phyloP scores from a whole-genome alignment of 2,888 invertebrate species.

The Leptopilina syphax region DNA sequence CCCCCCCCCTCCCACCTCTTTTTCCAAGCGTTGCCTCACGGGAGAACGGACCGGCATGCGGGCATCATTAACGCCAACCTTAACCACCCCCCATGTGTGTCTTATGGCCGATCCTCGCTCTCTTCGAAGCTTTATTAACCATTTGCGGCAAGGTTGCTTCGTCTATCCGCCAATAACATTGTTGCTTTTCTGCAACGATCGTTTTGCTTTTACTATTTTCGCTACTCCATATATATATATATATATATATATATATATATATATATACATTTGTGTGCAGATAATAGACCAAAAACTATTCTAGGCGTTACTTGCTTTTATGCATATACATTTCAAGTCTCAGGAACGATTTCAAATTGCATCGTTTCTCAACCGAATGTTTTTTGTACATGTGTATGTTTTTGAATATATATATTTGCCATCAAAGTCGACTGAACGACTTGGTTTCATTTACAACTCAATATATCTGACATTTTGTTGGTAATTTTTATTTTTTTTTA shows the following conservation, averaged over 20 bases:
- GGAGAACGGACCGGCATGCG: conserved; percentile 62
- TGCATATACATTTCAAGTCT: conserved; percentile 1
- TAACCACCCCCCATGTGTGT: conserved; percentile 66
- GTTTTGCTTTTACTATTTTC: conserved; percentile 61
- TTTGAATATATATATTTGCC: too few species aligned
- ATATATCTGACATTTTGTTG: too few species aligned
- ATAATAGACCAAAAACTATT: not conserved
- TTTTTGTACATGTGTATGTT: not conserved
- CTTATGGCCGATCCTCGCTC: conserved; percentile 64
- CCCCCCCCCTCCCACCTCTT: conserved; percentile 62
- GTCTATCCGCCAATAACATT: conserved; percentile 62
- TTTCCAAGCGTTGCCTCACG: conserved; percentile 57
- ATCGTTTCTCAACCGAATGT: conserved; percentile 9
- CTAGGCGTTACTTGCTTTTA: conserved; percentile 11
- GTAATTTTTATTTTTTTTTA: too few species aligned
- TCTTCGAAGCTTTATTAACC: conserved; percentile 51
- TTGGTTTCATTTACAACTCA: too few species aligned
- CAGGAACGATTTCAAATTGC: conserved; percentile 26
- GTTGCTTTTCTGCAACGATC: conserved; percentile 51
- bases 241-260: too few species aligned
- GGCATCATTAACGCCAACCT: conserved; percentile 73
- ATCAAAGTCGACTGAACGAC: too few species aligned
- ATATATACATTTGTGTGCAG: not conserved
- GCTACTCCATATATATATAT: too few species aligned
- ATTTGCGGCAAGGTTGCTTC: conserved; percentile 60